Base-by-base conservation (phyloP, 2,888 invertebrate genomes). In the Drosophila falleni region DNA sequence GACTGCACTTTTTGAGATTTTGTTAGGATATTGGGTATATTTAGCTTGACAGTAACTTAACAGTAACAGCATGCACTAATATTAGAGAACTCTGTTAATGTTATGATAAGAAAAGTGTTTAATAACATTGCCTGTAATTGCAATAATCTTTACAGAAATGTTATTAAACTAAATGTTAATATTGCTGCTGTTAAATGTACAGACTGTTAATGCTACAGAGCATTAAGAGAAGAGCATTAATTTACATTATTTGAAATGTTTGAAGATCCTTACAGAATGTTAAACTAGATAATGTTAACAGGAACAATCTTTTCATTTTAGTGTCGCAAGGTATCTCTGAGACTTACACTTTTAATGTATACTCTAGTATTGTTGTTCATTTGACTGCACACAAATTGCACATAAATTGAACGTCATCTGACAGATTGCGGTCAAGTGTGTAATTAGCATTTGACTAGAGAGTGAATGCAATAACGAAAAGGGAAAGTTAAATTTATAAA, bases 361-460 rank as follows among this genome's bases (percentile, higher is more conserved):
- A 26, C 19, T n/a, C 3, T 8, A 10, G 31, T 2, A 11, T 19
- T 9, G 9, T 53, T 72, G 61, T 26, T 42, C 44, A 47, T 59
- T 75, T 78, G 50, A 71, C 54, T 41, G 60, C 19, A 26, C 47
- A 68, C 53, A 58, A 26, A 56, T 47, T 58, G 53, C 74, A 54
- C 29, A 49, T 35, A 54, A 71, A 61, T 71, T 78, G 62, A 60
- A 35, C 49, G 47, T 33, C 55, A 49, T 16, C 46, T 29, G 56
- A 49, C 54, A 54, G 56, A 35, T 63, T 61, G 51, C 58, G 61
- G 79, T 50, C 49, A 47, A 78, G 60, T 59, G 68, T 50, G 49
- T 73, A 68, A 75, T 75, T 78, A 75, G 59, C 63, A 49, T 58
- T 67, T 61, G 71, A 55, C 47, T 47, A 23, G 8, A 11, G 29